Evolutionary conservation across 2,888 invertebrate species (phyloP).

Genomic region (Drosophila incognita): DNA sequence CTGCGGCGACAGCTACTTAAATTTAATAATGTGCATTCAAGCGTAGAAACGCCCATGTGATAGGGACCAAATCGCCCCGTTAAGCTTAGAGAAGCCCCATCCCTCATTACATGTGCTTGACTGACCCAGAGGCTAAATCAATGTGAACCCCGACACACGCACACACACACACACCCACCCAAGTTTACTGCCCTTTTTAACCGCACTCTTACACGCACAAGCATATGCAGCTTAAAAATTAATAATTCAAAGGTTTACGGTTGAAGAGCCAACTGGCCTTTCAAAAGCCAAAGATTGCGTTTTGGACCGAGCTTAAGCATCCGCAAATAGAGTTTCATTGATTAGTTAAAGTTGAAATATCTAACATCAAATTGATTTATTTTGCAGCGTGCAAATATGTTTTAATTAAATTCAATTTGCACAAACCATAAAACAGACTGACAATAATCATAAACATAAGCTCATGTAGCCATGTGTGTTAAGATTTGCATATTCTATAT

Average conservation of each 20-base stretch:
- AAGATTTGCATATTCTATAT: constrained; percentile 44
- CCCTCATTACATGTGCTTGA: constrained; percentile 62
- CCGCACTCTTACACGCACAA: constrained; percentile 27
- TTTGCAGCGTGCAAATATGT: constrained; percentile 51
- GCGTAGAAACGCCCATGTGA: constrained; percentile 55
- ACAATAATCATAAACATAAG: neutral
- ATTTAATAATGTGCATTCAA: constrained; percentile 69
- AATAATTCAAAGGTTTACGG: constrained; percentile 77
- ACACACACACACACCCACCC: constrained; percentile 1
- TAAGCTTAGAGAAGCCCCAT: constrained; percentile 48
- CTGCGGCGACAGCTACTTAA: constrained; percentile 63
- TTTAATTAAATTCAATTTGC: constrained; percentile 67
- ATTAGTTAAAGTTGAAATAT: constrained; percentile 49
- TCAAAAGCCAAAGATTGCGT: constrained; percentile 9
- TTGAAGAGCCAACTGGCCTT: constrained; percentile 51
- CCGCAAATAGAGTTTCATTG: constrained; percentile 52
- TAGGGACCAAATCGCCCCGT: constrained; percentile 47
- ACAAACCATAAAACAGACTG: constrained; percentile 25
- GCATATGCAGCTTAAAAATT: constrained; percentile 70
- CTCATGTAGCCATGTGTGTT: neutral
- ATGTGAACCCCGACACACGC: constrained; percentile 52
- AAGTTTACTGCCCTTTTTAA: constrained; percentile 54
- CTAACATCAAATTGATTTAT: constrained; percentile 56
- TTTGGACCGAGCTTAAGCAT: constrained; percentile 34
- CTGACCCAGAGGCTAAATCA: constrained; percentile 75